Base-by-base conservation (phyloP, 2,888 invertebrate genomes). In the Molanna angustata region DNA sequence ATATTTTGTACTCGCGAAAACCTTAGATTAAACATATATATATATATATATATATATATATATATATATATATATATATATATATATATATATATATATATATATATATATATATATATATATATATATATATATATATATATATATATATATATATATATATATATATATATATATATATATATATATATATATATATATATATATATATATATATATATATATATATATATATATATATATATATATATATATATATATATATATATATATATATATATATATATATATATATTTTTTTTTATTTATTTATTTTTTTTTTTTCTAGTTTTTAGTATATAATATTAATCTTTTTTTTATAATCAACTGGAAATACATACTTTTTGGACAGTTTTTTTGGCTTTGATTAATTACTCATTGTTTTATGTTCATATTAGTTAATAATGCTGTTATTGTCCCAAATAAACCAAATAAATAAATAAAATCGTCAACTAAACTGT, bases 161-260 rank as follows among this genome's bases (percentile, higher is more conserved):
- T 48, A 48, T 48, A 48, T 48, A 48, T 48, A 48, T 48, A 40
- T 48, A 48, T 40, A 48, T 48, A 42, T 48, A 40, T 48, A 48
- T 40, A 41, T 48, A 48, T 48, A 40, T 48, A 27, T 27, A 27
- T 27, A 27, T 27, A 27, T 27, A 27, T 27, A 27, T 27, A 27
- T 27, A 27, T 27, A 27, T 27, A 27, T 27, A 27, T 27, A 27
- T 27, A 27, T 27, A 27, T 27, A 27, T 27, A 27, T 27, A 27
- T 7, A 27, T 27, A 27, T 27, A 27, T 27, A 27, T 27, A 27
- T 27, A 27, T 27, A 27, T 27, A 7, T 27, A 27, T 27, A 27
- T 27, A 27, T 27, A 27, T 27, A 27, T 27, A 27, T 27, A 27
- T 27, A 27, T 27, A 27, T 27, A 27, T 27, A 27, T 27, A 27